phyloP scores from a whole-genome alignment of 2,113 vertebrate genomes.

The Neogobius melanostomus region DNA sequence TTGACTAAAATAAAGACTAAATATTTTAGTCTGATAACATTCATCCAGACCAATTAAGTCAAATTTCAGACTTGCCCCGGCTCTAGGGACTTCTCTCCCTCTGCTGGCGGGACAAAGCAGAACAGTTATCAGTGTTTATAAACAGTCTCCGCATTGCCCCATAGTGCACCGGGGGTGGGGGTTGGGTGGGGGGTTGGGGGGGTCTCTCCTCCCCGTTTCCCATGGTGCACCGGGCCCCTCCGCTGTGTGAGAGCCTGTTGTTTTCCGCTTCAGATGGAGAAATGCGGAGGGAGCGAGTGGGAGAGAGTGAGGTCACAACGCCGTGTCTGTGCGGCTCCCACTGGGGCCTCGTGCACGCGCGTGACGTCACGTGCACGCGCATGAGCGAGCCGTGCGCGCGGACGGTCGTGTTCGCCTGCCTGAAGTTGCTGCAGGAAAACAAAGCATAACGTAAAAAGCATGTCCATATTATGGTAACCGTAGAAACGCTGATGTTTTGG shows the following conservation, averaged over 20 bases:
- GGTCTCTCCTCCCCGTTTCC: background rate
- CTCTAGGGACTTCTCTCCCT: too few species aligned
- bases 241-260: slow-evolving; percentile 6
- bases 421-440: too few species aligned
- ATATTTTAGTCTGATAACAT: too few species aligned
- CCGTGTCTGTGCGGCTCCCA: slow-evolving; percentile 3
- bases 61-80: too few species aligned
- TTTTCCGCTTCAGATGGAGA: background rate
- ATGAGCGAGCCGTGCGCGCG: background rate
- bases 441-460: background rate
- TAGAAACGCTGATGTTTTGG: too few species aligned
- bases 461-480: too few species aligned
- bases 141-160: background rate
- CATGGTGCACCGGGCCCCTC: background rate
- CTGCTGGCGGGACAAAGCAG: too few species aligned
- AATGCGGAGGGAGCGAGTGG: background rate
- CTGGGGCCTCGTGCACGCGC: background rate
- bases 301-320: slow-evolving; percentile 1
- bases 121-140: too few species aligned
- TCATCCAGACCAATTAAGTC: too few species aligned
- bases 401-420: too few species aligned
- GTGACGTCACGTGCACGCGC: background rate
- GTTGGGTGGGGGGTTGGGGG: too few species aligned
- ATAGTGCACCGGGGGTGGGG: background rate
- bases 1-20: too few species aligned